Percentiles rank a stretch among this genome's conserved stretches.
Conservation (phyloP, 1,140 invertebrate species). For the Trinorchestia longiramus region DNA sequence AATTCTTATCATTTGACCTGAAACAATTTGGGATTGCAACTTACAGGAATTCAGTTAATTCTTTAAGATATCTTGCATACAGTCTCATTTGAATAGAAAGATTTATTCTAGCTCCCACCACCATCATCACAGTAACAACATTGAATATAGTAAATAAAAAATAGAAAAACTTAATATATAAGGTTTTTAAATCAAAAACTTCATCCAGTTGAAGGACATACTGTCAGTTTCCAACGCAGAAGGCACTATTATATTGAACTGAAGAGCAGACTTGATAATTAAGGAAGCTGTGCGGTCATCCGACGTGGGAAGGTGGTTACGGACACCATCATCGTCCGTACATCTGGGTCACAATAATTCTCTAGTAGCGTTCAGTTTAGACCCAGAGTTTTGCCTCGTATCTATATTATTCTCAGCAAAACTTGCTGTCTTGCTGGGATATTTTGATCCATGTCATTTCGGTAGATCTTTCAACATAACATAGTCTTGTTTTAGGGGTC, state of each 20-base stretch:
- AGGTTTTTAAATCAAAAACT: not conserved
- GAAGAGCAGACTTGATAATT: too few relatives aligned
- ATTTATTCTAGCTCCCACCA: not conserved
- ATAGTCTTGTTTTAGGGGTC: not conserved
- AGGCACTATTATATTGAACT: too few relatives aligned
- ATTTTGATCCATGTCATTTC: not conserved
- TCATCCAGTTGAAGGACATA: not conserved
- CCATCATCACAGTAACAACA: not conserved
- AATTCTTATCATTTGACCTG: not conserved
- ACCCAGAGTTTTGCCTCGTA: not conserved
- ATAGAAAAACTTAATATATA: not conserved
- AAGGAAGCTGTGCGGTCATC: too few relatives aligned
- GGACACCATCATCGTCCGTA: not conserved
- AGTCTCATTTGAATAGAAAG: not conserved
- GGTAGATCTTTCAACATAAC: not conserved
- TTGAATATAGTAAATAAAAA: not conserved
- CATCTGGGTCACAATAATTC: not conserved
- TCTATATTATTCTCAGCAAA: not conserved
- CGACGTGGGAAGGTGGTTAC: too few relatives aligned
- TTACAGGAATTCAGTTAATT: not conserved
- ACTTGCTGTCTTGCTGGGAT: not conserved
- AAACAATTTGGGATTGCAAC: not conserved
- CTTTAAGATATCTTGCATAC: not conserved
- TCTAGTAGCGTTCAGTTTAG: not conserved
- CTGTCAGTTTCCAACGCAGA: too few relatives aligned